Conservation (phyloP, 2,113 vertebrate species). For the Bungarus multicinctus region DNA sequence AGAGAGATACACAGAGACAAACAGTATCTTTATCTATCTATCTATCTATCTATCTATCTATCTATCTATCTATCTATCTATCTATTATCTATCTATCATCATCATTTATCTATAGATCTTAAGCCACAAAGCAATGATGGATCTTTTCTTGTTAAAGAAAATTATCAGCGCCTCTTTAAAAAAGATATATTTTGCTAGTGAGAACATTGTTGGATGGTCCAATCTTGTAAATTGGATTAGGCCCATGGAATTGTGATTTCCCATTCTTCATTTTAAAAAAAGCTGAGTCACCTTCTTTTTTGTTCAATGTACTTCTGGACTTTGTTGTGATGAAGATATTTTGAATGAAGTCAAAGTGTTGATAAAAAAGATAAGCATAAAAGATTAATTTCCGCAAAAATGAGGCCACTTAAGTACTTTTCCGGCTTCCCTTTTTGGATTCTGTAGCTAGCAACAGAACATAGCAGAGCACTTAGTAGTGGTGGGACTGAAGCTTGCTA, state of each 20-base stretch:
- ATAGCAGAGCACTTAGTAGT: neutral
- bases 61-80: too few species aligned
- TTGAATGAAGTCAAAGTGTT: neutral
- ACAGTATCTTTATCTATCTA: too few species aligned
- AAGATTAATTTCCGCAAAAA: neutral
- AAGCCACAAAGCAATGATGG: neutral
- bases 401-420: neutral
- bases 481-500: neutral
- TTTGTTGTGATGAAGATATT: neutral
- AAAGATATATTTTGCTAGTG: neutral
- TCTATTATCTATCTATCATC: too few species aligned
- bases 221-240: neutral
- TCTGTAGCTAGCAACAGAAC: neutral
- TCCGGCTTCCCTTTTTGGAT: neutral
- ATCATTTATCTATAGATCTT: neutral
- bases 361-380: neutral
- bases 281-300: too few species aligned
- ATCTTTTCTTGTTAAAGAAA: neutral
- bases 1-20: too few species aligned
- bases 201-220: neutral
- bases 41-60: too few species aligned
- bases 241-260: neutral
- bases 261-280: neutral
- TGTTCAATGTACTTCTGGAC: neutral
- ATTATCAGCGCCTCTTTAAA: neutral